Percentiles rank a stretch among this genome's conserved stretches.
Evolutionary conservation across 2,113 vertebrate genomes (phyloP).

Genomic region (Labeo catla): DNA sequence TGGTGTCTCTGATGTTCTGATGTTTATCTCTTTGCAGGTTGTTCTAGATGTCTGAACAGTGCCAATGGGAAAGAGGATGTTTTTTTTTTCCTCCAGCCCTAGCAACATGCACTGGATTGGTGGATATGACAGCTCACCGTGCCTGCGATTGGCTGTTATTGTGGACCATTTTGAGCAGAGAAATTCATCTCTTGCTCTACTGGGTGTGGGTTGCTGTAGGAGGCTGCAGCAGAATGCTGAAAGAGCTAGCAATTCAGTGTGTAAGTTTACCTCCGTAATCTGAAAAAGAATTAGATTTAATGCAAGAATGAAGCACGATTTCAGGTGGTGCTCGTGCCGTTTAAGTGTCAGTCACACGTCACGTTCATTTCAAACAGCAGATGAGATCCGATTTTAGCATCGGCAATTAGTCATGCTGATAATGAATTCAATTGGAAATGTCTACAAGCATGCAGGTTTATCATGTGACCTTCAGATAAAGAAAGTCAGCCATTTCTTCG

Average conservation of each 20-base stretch:
- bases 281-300: neutral
- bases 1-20: constrained; percentile 57
- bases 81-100: constrained; percentile 74
- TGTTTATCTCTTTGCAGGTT: constrained; percentile 67
- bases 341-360: neutral
- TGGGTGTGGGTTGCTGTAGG: constrained; percentile 70
- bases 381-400: constrained; percentile 2
- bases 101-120: constrained; percentile 78
- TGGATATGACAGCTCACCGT: constrained; percentile 55
- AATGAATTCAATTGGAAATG: neutral
- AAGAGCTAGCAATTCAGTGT: constrained; percentile 55
- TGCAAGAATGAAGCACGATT: neutral
- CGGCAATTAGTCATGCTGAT: constrained; percentile 13
- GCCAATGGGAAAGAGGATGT: constrained; percentile 65
- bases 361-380: neutral
- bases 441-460: neutral
- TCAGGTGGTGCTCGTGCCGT: neutral
- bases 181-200: constrained; percentile 76
- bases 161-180: constrained; percentile 67
- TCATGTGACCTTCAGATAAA: constrained; percentile 13
- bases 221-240: constrained; percentile 68
- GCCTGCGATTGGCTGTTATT: constrained; percentile 72
- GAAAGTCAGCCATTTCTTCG: neutral
- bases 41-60: constrained; percentile 74
- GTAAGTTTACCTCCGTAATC: constrained; percentile 45